These are phyloP conservation scores for Esox masquinongy DNA, from an alignment of 2,797 vertebrate species.

Conservation along the genomic window DNA sequence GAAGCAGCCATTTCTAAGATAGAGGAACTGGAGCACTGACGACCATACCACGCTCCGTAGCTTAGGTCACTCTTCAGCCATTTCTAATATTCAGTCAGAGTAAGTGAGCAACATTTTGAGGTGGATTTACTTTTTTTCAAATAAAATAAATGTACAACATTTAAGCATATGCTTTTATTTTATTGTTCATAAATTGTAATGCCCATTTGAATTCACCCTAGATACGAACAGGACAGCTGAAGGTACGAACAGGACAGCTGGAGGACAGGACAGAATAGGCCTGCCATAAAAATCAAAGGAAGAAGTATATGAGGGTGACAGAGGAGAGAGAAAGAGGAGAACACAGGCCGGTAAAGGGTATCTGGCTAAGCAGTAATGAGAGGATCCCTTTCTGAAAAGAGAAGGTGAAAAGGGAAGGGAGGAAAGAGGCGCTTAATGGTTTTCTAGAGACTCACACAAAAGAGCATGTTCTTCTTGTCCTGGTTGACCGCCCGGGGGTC, in stretches of 20 bases:
- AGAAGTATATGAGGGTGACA: background rate
- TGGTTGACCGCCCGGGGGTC: conserved; percentile 98
- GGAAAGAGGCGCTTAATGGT: background rate
- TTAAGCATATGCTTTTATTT: no score
- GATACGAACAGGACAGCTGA: background rate
- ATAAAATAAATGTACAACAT: no score
- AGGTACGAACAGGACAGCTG: background rate
- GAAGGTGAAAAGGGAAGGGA: conserved; percentile 9
- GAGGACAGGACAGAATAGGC: background rate
- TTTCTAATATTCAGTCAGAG: no score
- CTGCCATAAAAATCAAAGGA: background rate
- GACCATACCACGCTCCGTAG: no score
- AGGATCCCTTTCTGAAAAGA: background rate
- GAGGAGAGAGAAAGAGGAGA: background rate
- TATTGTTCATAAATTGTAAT: no score
- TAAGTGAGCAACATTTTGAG: no score
- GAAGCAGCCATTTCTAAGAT: no score
- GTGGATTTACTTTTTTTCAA: no score
- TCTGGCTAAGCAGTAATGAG: background rate
- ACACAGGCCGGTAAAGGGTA: background rate
- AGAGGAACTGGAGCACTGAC: no score
- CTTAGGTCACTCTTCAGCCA: no score
- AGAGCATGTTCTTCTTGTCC: conserved; percentile 99
- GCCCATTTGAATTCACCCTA: no score
- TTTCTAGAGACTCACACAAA: conserved; percentile 86